Percentiles rank a stretch among this genome's conserved stretches.
Evolutionary conservation across 2,888 invertebrate genomes (phyloP).

Genomic region (Nemotelus pantherinus): DNA sequence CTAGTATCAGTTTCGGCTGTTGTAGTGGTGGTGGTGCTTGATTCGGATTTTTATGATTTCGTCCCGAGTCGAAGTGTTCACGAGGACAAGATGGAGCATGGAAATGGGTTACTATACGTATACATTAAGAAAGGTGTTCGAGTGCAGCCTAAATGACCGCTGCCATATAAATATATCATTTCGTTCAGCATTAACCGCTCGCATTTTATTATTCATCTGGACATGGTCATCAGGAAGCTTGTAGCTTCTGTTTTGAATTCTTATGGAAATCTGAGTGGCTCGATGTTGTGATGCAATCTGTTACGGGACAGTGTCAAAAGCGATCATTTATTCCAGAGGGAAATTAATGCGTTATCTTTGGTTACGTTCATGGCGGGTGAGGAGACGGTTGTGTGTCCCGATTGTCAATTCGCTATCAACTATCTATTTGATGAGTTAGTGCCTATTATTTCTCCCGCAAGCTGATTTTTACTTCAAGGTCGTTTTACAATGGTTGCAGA

Average conservation of each 20-base stretch:
- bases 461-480: too few species aligned
- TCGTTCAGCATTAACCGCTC: constrained; percentile 42
- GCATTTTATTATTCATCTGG: constrained; percentile 49
- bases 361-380: neutral
- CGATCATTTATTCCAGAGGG: neutral
- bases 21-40: neutral
- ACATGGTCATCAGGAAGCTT: constrained; percentile 31
- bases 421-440: too few species aligned
- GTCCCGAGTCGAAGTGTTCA: constrained; percentile 32
- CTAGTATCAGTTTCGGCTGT: neutral
- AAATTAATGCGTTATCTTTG: neutral
- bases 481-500: too few species aligned
- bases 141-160: constrained; percentile 45
- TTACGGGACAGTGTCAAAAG: neutral
- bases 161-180: constrained; percentile 50
- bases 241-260: constrained; percentile 35
- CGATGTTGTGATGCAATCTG: constrained; percentile 2
- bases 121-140: neutral
- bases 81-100: neutral
- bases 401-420: too few species aligned
- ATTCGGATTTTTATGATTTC: constrained; percentile 33
- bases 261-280: constrained; percentile 31
- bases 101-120: too few species aligned
- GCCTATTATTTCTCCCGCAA: too few species aligned
- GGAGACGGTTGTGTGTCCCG: too few species aligned